Evolutionary conservation across 2,888 invertebrate genomes (phyloP), one percentile per base, ranked within the genome.

Genomic region (Chrysolina haemoptera): DNA sequence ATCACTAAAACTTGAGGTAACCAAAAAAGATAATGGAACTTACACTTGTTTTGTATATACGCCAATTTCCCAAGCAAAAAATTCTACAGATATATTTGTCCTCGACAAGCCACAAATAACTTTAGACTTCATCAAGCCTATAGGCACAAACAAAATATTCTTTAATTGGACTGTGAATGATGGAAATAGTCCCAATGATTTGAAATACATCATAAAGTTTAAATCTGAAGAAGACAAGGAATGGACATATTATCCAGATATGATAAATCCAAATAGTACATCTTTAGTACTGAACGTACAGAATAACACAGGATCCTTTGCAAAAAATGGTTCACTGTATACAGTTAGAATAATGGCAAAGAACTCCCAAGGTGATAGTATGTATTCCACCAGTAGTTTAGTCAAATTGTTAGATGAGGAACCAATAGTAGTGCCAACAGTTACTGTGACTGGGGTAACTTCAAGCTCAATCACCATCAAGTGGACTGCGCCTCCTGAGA

Each of bases 161-260:
- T 85, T 96, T 0, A 96, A 95, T 84, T 96, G 96, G 96, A 95
- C 95, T 0, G 90, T 95, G 0, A 91, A 92, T 74, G 91, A 93
- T 75, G 94, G 94, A 76, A 96, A 96, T 84, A 92, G 92, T 67
- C 92, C 92, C 0, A 90, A 95, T 20, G 88, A 89, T 78, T 87
- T 94, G 14, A 89, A 90, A 83, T 91, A 90, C 80, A 86, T 89
- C 59, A 88, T 90, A 41, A 89, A 89, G 80, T 89, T 89, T 78
- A 90, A 91, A 88, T 90, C 89, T 9, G 87, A 88, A 6, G 89
- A 89, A n/a, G 87, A 89, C 35, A 87, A 87, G 6, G 86, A 87
- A 70, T 93, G 92, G 89, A 88, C 89, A 27, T 93, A 92, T 84
- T 90, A 91, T 74, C 87, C 87, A 50, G 89, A 91, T 71, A 88